Evolutionary conservation across 2,888 invertebrate genomes (phyloP).

Genomic region (Luperina nickerlii): DNA sequence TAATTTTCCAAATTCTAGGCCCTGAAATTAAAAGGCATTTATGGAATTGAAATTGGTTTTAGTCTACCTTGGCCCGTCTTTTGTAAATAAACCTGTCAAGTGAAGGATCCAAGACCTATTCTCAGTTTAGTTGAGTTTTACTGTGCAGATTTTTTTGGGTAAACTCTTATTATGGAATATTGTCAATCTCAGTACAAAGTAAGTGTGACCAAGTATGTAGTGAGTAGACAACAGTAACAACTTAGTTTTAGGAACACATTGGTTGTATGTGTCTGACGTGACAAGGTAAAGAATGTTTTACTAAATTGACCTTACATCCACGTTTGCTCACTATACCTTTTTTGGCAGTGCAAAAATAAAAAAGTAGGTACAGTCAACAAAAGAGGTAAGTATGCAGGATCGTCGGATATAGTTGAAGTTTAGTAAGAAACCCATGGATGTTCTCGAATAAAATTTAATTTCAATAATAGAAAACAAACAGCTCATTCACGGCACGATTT

Average conservation of each 20-base stretch:
- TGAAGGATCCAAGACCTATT: not conserved
- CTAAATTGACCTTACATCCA: not conserved
- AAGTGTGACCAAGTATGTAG: not conserved
- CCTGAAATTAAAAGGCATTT: slow-evolving; percentile 27
- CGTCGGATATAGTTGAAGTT: too few species aligned
- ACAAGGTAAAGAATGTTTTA: not conserved
- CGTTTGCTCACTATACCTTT: not conserved
- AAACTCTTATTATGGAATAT: not conserved
- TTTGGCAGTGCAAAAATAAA: not conserved
- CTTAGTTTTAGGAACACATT: not conserved
- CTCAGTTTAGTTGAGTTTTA: not conserved
- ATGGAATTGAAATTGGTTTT: slow-evolving; percentile 32
- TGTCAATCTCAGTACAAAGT: too few species aligned
- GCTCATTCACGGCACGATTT: too few species aligned
- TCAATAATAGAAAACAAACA: too few species aligned
- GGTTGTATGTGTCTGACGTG: not conserved
- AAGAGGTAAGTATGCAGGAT: too few species aligned
- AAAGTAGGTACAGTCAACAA: too few species aligned
- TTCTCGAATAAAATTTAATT: too few species aligned
- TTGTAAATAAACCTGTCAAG: not conserved
- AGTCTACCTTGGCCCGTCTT: not conserved
- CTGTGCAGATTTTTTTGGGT: not conserved
- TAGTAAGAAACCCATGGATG: too few species aligned
- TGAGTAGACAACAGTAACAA: not conserved
- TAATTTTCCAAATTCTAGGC: slow-evolving; percentile 32